phyloP scores from a whole-genome alignment of 2,888 invertebrate genomes.

The Pammene fasciana region DNA sequence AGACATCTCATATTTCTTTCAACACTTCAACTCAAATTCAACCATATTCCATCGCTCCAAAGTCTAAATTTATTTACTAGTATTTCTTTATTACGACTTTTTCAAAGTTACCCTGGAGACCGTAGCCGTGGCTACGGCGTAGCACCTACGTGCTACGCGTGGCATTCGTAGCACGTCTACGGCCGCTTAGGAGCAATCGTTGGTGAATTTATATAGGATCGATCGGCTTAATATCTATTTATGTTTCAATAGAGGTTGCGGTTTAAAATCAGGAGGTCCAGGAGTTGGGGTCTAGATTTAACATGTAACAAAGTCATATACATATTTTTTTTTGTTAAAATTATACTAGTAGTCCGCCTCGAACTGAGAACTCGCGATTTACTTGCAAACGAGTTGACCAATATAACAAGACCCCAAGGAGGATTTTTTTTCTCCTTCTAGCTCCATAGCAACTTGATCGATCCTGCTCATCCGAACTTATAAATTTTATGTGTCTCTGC shows the following conservation, averaged over 20 bases:
- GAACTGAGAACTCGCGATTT: no score
- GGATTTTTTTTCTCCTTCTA: no score
- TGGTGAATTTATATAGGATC: conserved; percentile 47
- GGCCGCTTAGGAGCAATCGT: conserved; percentile 57
- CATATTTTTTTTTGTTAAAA: no score
- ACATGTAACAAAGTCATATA: background rate
- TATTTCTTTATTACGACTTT: background rate
- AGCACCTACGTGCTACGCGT: conserved; percentile 46
- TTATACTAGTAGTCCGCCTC: no score
- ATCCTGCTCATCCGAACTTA: no score
- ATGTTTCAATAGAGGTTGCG: conserved; percentile 30
- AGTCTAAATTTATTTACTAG: background rate
- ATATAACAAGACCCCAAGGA: no score
- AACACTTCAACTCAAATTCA: background rate
- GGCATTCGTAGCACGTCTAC: conserved; percentile 75
- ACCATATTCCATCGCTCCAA: background rate
- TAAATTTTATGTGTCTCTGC: no score
- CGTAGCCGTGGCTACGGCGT: conserved; percentile 42
- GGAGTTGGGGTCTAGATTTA: background rate
- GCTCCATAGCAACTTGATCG: no score
- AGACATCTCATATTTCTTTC: conserved; percentile 9
- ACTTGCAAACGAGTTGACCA: no score
- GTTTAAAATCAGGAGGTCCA: conserved; percentile 6
- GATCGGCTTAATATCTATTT: conserved; percentile 51
- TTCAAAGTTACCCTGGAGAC: background rate